Percentiles rank a stretch among this genome's conserved stretches.
These are phyloP conservation scores for Eristalis intricaria DNA, from an alignment of 2,888 invertebrate species.

Conservation along the genomic window DNA sequence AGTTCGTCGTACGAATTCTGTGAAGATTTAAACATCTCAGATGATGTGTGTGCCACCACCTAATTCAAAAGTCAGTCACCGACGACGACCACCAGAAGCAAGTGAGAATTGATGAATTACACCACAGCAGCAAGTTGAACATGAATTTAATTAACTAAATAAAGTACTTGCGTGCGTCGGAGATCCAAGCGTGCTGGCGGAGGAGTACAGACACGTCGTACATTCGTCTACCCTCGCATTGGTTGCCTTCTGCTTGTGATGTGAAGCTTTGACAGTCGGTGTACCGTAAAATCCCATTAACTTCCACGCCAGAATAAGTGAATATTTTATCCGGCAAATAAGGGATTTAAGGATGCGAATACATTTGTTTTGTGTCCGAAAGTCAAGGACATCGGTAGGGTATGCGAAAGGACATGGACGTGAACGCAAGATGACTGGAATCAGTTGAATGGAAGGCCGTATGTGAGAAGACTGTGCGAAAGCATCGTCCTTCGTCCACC, in stretches of 20 bases:
- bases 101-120: constrained; percentile 3
- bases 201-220: neutral
- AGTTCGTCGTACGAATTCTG: neutral
- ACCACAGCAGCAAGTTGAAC: neutral
- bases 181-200: neutral
- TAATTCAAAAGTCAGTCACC: neutral
- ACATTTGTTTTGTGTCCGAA: constrained; percentile 1
- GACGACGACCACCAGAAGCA: neutral
- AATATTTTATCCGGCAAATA: constrained; percentile 15
- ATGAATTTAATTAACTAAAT: constrained; percentile 11
- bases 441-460: neutral
- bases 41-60: neutral
- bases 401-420: neutral
- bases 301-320: constrained; percentile 5
- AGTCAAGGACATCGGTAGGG: neutral
- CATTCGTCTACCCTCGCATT: neutral
- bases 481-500: neutral
- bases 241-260: constrained; percentile 3
- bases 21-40: neutral
- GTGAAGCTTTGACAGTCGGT: neutral
- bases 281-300: constrained; percentile 32
- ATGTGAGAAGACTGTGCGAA: neutral
- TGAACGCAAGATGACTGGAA: neutral
- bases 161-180: neutral
- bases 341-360: constrained; percentile 3